Conservation (phyloP, 2,888 invertebrate species). For the Rutpela maculata region DNA sequence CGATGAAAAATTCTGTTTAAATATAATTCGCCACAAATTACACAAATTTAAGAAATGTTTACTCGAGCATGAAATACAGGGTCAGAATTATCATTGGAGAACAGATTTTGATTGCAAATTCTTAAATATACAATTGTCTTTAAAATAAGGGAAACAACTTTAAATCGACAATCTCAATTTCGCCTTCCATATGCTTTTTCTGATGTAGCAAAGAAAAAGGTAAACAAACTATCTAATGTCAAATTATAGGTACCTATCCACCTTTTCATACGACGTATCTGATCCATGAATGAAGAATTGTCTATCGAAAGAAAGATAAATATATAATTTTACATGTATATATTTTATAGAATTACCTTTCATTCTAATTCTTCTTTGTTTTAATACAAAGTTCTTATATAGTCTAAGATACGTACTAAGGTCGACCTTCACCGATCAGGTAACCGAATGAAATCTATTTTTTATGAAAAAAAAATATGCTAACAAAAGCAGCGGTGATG, state of each 20-base stretch:
- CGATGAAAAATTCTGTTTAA: neutral
- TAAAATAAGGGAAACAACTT: conserved; percentile 56
- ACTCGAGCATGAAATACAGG: conserved; percentile 5
- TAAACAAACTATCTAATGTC: conserved; percentile 36
- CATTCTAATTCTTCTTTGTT: no score
- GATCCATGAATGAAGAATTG: neutral
- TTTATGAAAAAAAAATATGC: no score
- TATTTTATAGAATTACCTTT: no score
- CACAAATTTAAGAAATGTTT: neutral
- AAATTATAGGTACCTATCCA: conserved; percentile 29
- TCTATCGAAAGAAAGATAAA: no score
- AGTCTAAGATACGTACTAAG: no score
- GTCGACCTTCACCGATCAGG: no score
- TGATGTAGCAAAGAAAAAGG: conserved; percentile 41
- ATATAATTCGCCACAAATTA: neutral
- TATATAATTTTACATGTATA: no score
- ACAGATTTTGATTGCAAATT: conserved; percentile 35
- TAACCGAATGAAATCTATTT: no score
- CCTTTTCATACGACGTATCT: conserved; percentile 29
- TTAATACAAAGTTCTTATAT: no score
- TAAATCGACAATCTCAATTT: conserved; percentile 61
- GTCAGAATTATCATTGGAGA: conserved; percentile 6
- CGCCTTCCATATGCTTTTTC: conserved; percentile 58
- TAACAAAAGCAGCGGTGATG: no score
- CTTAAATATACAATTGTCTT: conserved; percentile 39